Evolutionary conservation across 2,113 vertebrate genomes (phyloP), one percentile per base, ranked within the genome.

Genomic region (Puffinus mauretanicus): DNA sequence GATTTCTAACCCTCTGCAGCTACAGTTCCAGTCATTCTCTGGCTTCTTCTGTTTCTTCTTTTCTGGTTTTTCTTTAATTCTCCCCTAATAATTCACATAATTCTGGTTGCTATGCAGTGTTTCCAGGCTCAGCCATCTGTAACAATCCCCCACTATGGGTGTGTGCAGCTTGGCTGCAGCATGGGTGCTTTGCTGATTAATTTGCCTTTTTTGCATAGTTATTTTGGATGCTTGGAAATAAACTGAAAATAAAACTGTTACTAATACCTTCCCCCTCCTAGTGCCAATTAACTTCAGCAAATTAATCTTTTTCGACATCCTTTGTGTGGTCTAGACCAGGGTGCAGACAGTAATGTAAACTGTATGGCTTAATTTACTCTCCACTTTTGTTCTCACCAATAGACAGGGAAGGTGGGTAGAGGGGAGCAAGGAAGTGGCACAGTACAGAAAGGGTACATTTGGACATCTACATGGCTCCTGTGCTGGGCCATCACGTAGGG

Each of bases 21-120:
- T 72, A 29, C 25, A 30, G 25, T 51, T 70, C 40, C 29, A 9
- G 4, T 42, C 13, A 65, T 54, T 90, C 18, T 67, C 61, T 76
- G 27, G 29, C 60, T 76, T 20, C 71, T 94, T 85, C 73, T 54
- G 12, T 36, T 36, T 89, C 55, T 42, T 73, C 42, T 84, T 87
- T 22, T 52, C 47, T 75, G 46, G 0, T 64, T 95, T 90, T 89
- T 72, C 67, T 90, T 92, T 85, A 40, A 55, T 93, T 94, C 78
- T 10, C 36, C 22, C 62, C 71, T 91, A 88, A 93, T 94, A 80
- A 8, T 87, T 87, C 71, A 36, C 36, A 38, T n/a, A 70, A 82
- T 91, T 87, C 62, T 82, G n/a, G 94, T 96, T 96, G 94, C 95
- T 96, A 95, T 93, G 93, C 92, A 84, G 67, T 77, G 77, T 88